A percentile compares a stretch with the other conserved stretches of the same genome.
phyloP scores from a whole-genome alignment of 37 sponge, comb jelly and placozoan species.

The Crambe crambe region DNA sequence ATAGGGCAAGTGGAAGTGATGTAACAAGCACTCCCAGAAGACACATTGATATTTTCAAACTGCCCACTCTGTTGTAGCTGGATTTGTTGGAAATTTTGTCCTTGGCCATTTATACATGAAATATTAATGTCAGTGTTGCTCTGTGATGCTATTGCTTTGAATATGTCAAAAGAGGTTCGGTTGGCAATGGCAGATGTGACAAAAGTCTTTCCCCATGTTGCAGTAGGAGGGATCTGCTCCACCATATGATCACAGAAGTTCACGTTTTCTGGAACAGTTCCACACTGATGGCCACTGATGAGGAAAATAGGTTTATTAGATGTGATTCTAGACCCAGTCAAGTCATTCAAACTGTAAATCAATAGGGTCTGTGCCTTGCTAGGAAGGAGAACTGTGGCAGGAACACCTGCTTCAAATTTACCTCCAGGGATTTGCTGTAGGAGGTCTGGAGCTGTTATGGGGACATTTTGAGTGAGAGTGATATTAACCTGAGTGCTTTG shows the following conservation, averaged over 20 bases:
- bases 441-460: neutral
- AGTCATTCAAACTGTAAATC: conserved; percentile 21
- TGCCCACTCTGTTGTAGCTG: too few relatives aligned
- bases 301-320: conserved; percentile 43
- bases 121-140: conserved; percentile 17
- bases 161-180: conserved; percentile 9
- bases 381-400: neutral
- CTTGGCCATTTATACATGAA: neutral
- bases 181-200: conserved; percentile 11
- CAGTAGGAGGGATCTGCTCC: conserved; percentile 57
- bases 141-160: conserved; percentile 32
- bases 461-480: conserved; percentile 36
- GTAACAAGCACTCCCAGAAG: conserved; percentile 12
- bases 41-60: neutral
- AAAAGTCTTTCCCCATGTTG: conserved; percentile 52
- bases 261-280: conserved; percentile 17
- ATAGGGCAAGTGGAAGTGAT: conserved; percentile 27
- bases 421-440: neutral
- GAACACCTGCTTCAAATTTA: neutral
- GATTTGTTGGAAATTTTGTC: neutral
- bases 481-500: conserved; percentile 9
- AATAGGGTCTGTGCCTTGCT: conserved; percentile 23
- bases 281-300: conserved; percentile 56
- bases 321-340: conserved; percentile 41
- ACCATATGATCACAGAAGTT: conserved; percentile 43